These are phyloP conservation scores for Heterodera carotae DNA, from an alignment of 1,140 invertebrate species.

Conservation along the genomic window DNA sequence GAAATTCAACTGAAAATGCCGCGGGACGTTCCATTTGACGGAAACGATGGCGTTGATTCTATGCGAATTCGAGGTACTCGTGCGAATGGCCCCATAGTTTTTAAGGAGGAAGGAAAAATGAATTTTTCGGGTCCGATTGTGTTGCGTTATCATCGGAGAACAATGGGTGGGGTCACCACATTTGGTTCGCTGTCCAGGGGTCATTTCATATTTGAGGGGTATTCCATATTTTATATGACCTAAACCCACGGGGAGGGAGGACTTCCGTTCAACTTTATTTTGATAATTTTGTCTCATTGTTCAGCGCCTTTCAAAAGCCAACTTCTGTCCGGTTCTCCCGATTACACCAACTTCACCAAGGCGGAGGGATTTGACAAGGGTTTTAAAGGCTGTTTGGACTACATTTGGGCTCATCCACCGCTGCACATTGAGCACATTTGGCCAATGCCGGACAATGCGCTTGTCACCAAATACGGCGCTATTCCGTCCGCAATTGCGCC, in stretches of 20 bases:
- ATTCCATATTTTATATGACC: too few relatives aligned
- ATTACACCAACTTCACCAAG: slow-evolving; percentile 36
- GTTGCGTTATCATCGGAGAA: too few relatives aligned
- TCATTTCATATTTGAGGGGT: too few relatives aligned
- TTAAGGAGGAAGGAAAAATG: background rate
- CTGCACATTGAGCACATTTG: slow-evolving; percentile 19
- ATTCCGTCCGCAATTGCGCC: slow-evolving; percentile 39
- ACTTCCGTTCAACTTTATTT: too few relatives aligned
- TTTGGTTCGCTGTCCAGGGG: too few relatives aligned
- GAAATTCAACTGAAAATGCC: background rate
- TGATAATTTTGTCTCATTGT: background rate
- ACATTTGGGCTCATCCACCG: slow-evolving; percentile 33
- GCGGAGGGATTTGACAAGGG: background rate
- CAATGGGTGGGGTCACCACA: too few relatives aligned
- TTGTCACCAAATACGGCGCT: slow-evolving; percentile 38
- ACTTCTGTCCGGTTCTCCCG: slow-evolving; percentile 24
- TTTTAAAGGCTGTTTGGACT: slow-evolving; percentile 38
- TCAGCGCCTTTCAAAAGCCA: slow-evolving; percentile 14
- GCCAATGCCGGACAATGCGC: slow-evolving; percentile 29
- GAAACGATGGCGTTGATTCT: background rate
- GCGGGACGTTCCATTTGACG: background rate
- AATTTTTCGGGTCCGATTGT: too few relatives aligned
- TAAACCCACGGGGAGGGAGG: too few relatives aligned
- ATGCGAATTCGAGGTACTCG: background rate
- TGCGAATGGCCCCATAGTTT: too few relatives aligned